These are phyloP conservation scores for Drosophila recens DNA, from an alignment of 2,888 invertebrate genomes.

Conservation along the genomic window DNA sequence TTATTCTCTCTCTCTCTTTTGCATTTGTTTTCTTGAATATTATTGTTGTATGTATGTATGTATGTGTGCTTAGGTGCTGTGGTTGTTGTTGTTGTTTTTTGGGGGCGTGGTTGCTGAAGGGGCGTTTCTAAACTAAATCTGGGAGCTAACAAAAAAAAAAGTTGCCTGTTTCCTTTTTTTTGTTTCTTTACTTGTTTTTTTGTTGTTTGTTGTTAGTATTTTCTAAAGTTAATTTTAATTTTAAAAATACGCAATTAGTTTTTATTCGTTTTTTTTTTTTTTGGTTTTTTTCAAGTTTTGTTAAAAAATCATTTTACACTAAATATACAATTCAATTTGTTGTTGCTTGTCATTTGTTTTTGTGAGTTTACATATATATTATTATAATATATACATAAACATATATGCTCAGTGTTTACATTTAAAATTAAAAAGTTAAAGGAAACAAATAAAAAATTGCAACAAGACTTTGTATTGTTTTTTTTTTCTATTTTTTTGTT, in stretches of 20 bases:
- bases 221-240: constrained; percentile 47
- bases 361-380: constrained; percentile 27
- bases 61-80: constrained; percentile 16
- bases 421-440: constrained; percentile 10
- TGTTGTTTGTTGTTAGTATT: constrained; percentile 52
- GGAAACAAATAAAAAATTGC: constrained; percentile 43
- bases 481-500: no score
- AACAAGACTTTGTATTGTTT: constrained; percentile 41
- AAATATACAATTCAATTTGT: constrained; percentile 57
- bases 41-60: constrained; percentile 27
- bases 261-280: constrained; percentile 21
- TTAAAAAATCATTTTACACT: constrained; percentile 45
- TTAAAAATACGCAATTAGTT: constrained; percentile 48
- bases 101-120: not conserved
- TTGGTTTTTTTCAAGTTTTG: constrained; percentile 27
- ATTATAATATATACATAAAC: constrained; percentile 50
- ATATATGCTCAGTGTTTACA: constrained; percentile 27
- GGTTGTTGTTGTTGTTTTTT: constrained; percentile 9
- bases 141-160: constrained; percentile 6
- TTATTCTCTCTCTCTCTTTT: constrained; percentile 17
- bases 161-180: constrained; percentile 6
- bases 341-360: constrained; percentile 21
- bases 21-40: no score
- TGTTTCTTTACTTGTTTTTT: constrained; percentile 6
- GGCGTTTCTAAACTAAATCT: constrained; percentile 20